These are phyloP conservation scores for Danio kyathit DNA, from an alignment of 2,797 vertebrate genomes.

Conservation along the genomic window DNA sequence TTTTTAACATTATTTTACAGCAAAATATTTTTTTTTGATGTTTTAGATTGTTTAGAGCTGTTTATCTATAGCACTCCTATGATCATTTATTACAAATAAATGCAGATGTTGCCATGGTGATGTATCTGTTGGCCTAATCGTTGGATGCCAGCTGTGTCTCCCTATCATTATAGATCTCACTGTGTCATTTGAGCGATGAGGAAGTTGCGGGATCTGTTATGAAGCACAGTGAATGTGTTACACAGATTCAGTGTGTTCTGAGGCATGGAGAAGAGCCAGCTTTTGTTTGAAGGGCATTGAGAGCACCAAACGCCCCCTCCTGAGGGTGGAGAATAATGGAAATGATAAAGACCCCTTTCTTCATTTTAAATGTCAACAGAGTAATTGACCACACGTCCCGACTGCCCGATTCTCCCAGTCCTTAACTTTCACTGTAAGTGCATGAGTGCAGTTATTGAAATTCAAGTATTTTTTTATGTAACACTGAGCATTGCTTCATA, in stretches of 20 bases:
- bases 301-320: constrained; percentile 11
- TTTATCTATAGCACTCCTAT: constrained; percentile 10
- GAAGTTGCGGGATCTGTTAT: constrained; percentile 10
- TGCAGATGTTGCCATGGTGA: constrained; percentile 40
- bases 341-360: constrained; percentile 34
- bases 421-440: constrained; percentile 9
- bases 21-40: no score
- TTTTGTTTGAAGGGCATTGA: constrained; percentile 36
- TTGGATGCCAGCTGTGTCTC: constrained; percentile 36
- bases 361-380: constrained; percentile 42
- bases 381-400: constrained; percentile 28
- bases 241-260: constrained; percentile 28
- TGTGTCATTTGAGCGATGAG: constrained; percentile 39
- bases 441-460: constrained; percentile 25
- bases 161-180: constrained; percentile 42
- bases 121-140: constrained; percentile 33
- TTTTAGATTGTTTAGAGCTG: neutral
- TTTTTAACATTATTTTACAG: no score
- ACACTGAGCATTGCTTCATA: neutral
- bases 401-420: constrained; percentile 13
- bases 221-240: neutral
- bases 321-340: constrained; percentile 30
- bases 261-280: constrained; percentile 20
- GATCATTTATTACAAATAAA: neutral
- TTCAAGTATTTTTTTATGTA: neutral